Base-by-base conservation (phyloP, 2,888 invertebrate genomes). In the Strigamia transsilvanica region DNA sequence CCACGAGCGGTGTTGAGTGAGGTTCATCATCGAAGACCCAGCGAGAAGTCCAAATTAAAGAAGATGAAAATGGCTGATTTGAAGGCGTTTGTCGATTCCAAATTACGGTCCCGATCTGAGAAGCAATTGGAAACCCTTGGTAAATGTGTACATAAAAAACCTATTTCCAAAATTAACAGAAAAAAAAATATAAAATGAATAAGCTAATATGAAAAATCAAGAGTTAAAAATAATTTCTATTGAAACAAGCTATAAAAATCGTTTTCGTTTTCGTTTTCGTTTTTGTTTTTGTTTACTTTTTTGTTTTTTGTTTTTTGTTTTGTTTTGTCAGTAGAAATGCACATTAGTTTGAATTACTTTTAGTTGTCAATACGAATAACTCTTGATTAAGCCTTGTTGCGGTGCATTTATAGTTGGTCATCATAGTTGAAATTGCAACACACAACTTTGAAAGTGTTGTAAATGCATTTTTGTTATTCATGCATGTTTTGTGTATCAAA, bases 1-100 rank as follows among this genome's bases (percentile, higher is more conserved):
- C n/a, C 85, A 85, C 82, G 87, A 87, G 82, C 87, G 87, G 38
- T 85, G 86, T 2, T 87, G 86, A 82, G 83, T 13, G 82, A 83
- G 13, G 38, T 73, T n/a, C 83, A 83, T 41, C 83, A 82, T 42
- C 82, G 83, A 32, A 82, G 82, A 41, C 82, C 83, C 15, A 83
- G 83, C 77, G 83, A 83, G 81, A 82, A 83, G 79, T 80, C 82
- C 9, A 82, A 82, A 15, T 82, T 84, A 84, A 88, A 88, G 84
- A 87, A 87, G 84, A 95, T 95, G 91, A 95, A 96, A 90, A 96
- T 97, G 92, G 93, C 95, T 0, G 97, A 97, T 87, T 88, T 97
- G 51, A 93, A 94, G 87, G 94, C 96, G 1, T 96, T 97, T 86
- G 96, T 97, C 18, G 97, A 97, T 88, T 95, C 95, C 0, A 96